Evolutionary conservation across 2,888 invertebrate species (phyloP), one percentile per base, ranked within the genome.

Genomic region (Abrostola triplasia): DNA sequence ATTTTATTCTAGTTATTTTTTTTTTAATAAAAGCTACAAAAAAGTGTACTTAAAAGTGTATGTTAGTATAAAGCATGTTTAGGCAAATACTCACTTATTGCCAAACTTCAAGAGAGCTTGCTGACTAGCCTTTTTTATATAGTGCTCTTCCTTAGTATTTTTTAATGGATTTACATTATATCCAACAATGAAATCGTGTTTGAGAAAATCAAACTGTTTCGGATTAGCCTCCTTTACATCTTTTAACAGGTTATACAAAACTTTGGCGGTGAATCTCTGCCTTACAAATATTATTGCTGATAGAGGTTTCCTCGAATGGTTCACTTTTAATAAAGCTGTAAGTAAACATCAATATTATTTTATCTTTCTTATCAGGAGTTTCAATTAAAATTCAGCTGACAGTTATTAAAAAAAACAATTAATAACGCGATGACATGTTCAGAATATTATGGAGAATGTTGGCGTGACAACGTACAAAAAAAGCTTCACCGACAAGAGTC

Each of bases 111-210:
- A 71, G 1, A 96, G 79, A 0, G 92, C 92, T 67, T 93, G 92
- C 52, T 94, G 94, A 78, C 96, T 96, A 77, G 95, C 88, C 73
- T 96, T 96, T 49, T 95, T 92, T 0, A 92, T 80, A 70, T 92
- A 96, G 52, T 95, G 80, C 13, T 88, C 83, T 83, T 96, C 96
- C 59, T 95, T 90, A 0, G 95, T 95, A 66, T 91, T 91, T 75
- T 95, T 95, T 42, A 91, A 93, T 0, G 96, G 96, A 84, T 95
- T 95, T 1, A 91, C 85, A 61, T 95, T 95, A 63, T 94, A 95
- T 0, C 98, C 98, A 0, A 98, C 96, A 57, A 98, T 93, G 83
- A 96, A 98, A 77, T 97, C 97, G 0, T 97, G 95, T 66, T 95
- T 93, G 0, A 97, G 81, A 75, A 96, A 95, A 0, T 90, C 90